Percentiles rank a stretch among this genome's conserved stretches.
Evolutionary conservation across 2,797 vertebrate genomes (phyloP).

Genomic region (Pitangus sulphuratus): DNA sequence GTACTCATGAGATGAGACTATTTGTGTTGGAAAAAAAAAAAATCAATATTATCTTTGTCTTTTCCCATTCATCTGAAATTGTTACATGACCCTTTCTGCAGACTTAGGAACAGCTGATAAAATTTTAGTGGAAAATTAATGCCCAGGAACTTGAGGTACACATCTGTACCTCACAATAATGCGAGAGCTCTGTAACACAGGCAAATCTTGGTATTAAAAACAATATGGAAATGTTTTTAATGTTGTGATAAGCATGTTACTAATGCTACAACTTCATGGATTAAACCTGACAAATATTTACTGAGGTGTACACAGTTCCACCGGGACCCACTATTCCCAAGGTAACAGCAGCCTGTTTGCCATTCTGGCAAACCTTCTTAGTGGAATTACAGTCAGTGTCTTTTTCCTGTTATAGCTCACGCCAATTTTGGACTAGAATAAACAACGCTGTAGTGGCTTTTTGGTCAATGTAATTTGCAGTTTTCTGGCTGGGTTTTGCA

Average conservation of each 20-base stretch:
- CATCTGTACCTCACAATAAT: background rate
- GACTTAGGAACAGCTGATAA: background rate
- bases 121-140: background rate
- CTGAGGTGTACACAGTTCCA: background rate
- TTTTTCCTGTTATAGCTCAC: constrained; percentile 1
- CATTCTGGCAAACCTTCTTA: background rate
- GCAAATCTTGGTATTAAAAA: background rate
- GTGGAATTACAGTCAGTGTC: background rate
- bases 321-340: background rate
- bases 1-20: background rate
- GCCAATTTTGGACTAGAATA: constrained; percentile 10
- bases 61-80: background rate
- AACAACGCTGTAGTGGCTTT: background rate
- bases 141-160: background rate
- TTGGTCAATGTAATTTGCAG: constrained; percentile 4
- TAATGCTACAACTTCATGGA: background rate
- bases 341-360: background rate
- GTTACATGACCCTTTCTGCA: background rate
- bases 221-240: background rate
- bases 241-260: background rate
- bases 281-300: background rate
- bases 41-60: background rate
- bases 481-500: background rate
- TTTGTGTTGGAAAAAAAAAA: background rate
- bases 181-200: background rate